A percentile compares a stretch with the other conserved stretches of the same genome.
phyloP scores from a whole-genome alignment of 2,888 invertebrate species.

The Agrilus mali region DNA sequence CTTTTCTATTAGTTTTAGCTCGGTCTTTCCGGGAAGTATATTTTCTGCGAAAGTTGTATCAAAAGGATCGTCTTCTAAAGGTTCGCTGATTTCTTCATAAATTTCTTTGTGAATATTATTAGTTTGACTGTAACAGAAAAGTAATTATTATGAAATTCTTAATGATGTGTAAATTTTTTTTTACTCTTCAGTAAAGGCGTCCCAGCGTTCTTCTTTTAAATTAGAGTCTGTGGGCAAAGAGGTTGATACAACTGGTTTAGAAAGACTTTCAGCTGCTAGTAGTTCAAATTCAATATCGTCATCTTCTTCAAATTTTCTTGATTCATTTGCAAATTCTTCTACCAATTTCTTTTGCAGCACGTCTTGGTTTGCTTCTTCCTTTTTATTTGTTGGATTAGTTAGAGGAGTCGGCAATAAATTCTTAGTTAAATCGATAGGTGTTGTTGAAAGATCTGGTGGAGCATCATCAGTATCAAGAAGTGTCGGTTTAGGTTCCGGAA shows the following conservation, averaged over 20 bases:
- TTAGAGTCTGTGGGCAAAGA: conserved; percentile 37
- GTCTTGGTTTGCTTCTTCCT: conserved; percentile 16
- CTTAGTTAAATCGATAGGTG: conserved; percentile 59
- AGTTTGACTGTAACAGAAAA: background rate
- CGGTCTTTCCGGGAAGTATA: conserved; percentile 52
- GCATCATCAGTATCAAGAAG: conserved; percentile 59
- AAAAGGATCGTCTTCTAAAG: conserved; percentile 63
- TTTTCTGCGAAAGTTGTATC: conserved; percentile 75
- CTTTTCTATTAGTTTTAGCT: conserved; percentile 44
- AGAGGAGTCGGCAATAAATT: conserved; percentile 31
- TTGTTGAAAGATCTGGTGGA: conserved; percentile 48
- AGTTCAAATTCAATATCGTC: conserved; percentile 67
- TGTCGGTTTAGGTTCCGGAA: conserved; percentile 38
- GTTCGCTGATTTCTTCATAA: conserved; percentile 18
- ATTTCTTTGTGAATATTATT: background rate
- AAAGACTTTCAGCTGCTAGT: conserved; percentile 64
- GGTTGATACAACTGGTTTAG: conserved; percentile 37
- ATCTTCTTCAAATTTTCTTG: conserved; percentile 37
- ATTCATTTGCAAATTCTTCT: conserved; percentile 35
- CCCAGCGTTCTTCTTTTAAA: conserved; percentile 45
- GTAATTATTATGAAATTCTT: background rate
- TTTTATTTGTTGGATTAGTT: conserved; percentile 3
- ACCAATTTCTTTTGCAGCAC: conserved; percentile 7
- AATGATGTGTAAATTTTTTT: background rate
- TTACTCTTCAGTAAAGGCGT: conserved; percentile 46